A percentile compares a stretch with the other conserved stretches of the same genome.
phyloP scores from a whole-genome alignment of 2,888 invertebrate genomes.

The Listrodromus nycthemerus region DNA sequence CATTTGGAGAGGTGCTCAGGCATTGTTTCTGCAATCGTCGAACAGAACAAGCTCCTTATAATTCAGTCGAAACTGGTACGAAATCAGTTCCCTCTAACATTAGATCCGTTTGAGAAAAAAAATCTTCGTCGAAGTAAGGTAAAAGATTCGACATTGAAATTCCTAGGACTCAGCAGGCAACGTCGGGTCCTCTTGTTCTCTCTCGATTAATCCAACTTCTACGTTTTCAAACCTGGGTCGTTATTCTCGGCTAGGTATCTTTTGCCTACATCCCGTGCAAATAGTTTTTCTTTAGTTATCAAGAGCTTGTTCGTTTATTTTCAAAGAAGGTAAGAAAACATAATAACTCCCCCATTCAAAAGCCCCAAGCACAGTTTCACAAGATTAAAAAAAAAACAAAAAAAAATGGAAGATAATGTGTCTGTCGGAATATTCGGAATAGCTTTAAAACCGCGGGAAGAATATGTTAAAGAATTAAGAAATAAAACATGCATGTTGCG shows the following conservation, averaged over 20 bases:
- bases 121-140: constrained; percentile 35
- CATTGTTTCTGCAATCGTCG: neutral
- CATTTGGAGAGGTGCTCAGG: neutral
- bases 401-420: neutral
- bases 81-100: constrained; percentile 12
- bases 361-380: constrained; percentile 19
- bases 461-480: neutral
- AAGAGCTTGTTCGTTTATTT: constrained; percentile 3
- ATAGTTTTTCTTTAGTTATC: constrained; percentile 54
- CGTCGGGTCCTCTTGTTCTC: constrained; percentile 50
- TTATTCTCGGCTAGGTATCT: constrained; percentile 77
- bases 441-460: constrained; percentile 15
- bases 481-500: constrained; percentile 44
- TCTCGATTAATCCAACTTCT: constrained; percentile 59
- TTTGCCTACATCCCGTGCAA: constrained; percentile 78
- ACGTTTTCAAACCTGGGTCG: constrained; percentile 78
- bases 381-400: neutral
- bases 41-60: constrained; percentile 29
- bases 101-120: constrained; percentile 1
- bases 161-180: constrained; percentile 26
- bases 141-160: constrained; percentile 21
- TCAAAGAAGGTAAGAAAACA: constrained; percentile 6
- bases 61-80: constrained; percentile 38
- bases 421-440: neutral
- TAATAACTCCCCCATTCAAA: constrained; percentile 13